Base-by-base conservation (phyloP, 2,797 vertebrate species). In the Vireo griseus region DNA sequence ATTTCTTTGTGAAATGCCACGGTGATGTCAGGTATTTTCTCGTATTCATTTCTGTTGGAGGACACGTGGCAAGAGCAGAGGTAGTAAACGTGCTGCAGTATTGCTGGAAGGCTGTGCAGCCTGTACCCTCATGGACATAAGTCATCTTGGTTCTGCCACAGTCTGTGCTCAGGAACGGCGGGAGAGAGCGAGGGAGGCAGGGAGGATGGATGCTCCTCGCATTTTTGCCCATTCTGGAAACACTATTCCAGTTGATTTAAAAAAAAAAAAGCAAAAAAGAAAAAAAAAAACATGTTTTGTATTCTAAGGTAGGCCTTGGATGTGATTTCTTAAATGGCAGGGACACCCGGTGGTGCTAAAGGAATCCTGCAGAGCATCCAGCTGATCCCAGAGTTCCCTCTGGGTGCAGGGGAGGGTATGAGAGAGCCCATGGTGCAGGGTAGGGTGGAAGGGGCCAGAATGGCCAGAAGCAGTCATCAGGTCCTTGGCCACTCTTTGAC, bases 321-420 rank as follows among this genome's bases (percentile, higher is more conserved):
- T 37, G 18, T 10, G 54, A 94, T 94, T 96, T 88, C 92, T 96
- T 94, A 79, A 45, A 28, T 33, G 62, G 21, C 51, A 91, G 92
- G 42, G 96, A 94, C 96, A 92, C 58, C 96, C 96, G 67, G 85
- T 92, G 96, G 96, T 86, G 45, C 40, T 65, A 7, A 44, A 31
- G 54, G 11, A 79, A 47, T 45, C 35, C 86, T 95, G 84, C 95
- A 94, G 48, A 51, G 17, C 48, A 76, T 21, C 58, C 29, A 37
- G 15, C 4, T 50, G 35, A 13, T 21, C 13, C 18, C 44, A 26
- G 35, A 2, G 8, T 17, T 48, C 26, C 6, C 24, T 28, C 6
- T 1, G 39, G 2, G 20, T 10, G 14, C 16, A 20, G 39, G 1
- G 0, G 0, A 18, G 4, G 9, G 13, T 5, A 5, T 20, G 22